Base-by-base conservation (phyloP, 2,113 vertebrate genomes). In the Montifringilla adamsi region DNA sequence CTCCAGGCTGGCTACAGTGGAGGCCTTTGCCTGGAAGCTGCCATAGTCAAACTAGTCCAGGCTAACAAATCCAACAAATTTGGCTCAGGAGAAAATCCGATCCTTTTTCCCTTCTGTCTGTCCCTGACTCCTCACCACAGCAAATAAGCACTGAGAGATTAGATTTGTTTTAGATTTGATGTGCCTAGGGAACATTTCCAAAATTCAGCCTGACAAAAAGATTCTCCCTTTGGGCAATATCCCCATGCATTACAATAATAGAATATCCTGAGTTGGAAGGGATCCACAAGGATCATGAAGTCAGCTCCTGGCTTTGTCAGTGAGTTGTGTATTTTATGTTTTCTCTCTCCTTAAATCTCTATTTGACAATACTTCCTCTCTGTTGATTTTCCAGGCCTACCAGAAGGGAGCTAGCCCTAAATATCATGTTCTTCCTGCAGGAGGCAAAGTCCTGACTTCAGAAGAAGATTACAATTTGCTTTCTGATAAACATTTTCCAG, bases 401-500 rank as follows among this genome's bases (percentile, higher is more conserved):
- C 97, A 99, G 98, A 99, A 97, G 96, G 98, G 99, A 76, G 66
- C 68, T 44, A 97, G 96, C 64, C 97, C 99, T 8, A 97, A 97
- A 64, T 90, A 97, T n/a, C 98, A 97, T 13, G 52, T 99, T 95
- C 93, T 99, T 83, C 98, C 99, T 70, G 98, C 98, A 81, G 98
- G 98, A 84, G 99, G 99, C 95, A 97, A 97, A 80, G 98, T 99
- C 22, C 84, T 99, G 56, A 99, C 98, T 59, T 97, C 98, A 75
- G 98, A 99, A 97, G 98, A 98, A 41, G 97, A 95, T 76, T 99
- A 99, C 97, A 98, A 98, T 96, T 94, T 97, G 15, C 85, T 99
- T 78, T 98, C 99, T 94, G 98, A 99, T 94, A 97, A 96, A 74
- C 97, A 98, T 87, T 99, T 99, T 86, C 98, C 98, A 76, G 98